Evolutionary conservation across 1,140 invertebrate species (phyloP), one percentile per base, ranked within the genome.

Genomic region (Elysia chlorotica): DNA sequence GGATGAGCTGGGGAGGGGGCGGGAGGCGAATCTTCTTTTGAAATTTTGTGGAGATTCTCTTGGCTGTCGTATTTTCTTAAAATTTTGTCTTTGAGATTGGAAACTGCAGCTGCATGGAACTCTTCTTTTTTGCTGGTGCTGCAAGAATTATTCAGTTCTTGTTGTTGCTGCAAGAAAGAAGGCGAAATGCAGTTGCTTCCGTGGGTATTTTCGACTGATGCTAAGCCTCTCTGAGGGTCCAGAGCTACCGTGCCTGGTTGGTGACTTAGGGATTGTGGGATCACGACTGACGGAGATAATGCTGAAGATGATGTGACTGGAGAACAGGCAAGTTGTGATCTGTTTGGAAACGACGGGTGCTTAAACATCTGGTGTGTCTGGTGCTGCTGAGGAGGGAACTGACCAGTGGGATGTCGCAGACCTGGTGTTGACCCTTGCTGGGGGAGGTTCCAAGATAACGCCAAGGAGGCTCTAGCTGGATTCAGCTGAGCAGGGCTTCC

Each of bases 71-170:
- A 80, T 73, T 82, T 82, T n/a, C 79, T 69, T 70, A 84, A 65
- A n/a, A 84, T 68, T 72, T 84, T 84, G 71, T 84, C 82, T 38
- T 84, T 84, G 23, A 84, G 73, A 62, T 82, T 74, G 19, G 76
- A 78, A 56, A 82, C 79, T 14, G 82, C 78, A 1, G 76, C 73
- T 14, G 76, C 76, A 75, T 84, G 82, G 28, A 84, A 74, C 41
- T 79, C 76, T 25, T 81, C 79, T 35, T 78, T 78, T 2, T 37
- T 66, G 57, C 71, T 70, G 23, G 56, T 54, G 23, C n/a, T 59
- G 54, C 6, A 2, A 0, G 2, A 19, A 59, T 10, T 59, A 28
- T 25, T 59, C 25, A 10, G 56, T 10, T 30, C 6, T 59, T 59
- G 56, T 59, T 19, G 56, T 25, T 17, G 56, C 17, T 6, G 28